phyloP scores from a whole-genome alignment of 1,140 invertebrate species.

The Cyphomyrmex costatus region DNA sequence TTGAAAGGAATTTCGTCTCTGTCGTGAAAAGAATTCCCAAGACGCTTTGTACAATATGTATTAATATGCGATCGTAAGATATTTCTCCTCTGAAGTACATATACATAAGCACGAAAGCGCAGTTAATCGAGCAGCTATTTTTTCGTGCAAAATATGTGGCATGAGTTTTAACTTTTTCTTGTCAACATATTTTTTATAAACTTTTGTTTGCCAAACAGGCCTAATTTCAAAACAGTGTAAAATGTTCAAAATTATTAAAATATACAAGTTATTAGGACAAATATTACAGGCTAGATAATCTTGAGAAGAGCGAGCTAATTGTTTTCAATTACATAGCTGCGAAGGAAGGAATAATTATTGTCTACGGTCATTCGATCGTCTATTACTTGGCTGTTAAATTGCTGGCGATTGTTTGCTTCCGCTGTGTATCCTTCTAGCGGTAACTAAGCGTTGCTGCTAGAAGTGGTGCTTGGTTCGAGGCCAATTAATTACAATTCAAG shows the following conservation, averaged over 20 bases:
- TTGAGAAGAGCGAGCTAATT: background rate
- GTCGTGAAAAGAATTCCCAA: background rate
- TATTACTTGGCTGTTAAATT: slow-evolving; percentile 31
- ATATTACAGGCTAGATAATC: background rate
- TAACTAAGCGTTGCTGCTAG: slow-evolving; percentile 4
- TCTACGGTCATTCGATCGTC: slow-evolving; percentile 22
- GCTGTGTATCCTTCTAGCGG: slow-evolving; percentile 36
- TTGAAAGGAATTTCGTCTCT: slow-evolving; percentile 15
- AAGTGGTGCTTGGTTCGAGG: slow-evolving; percentile 29
- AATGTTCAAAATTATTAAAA: background rate
- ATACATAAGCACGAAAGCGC: background rate
- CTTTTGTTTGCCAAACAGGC: background rate
- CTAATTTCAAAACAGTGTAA: background rate
- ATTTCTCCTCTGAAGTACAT: background rate
- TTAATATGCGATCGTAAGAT: background rate
- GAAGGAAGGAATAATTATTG: slow-evolving; percentile 48
- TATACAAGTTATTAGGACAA: background rate
- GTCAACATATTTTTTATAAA: background rate
- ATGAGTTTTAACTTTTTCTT: background rate
- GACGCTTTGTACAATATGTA: background rate
- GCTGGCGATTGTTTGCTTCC: slow-evolving; percentile 47
- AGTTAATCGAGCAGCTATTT: slow-evolving; percentile 1
- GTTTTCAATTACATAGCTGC: background rate
- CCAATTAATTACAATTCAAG: slow-evolving; percentile 60
- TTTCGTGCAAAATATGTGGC: background rate